These are phyloP conservation scores for Capreolus pygargus DNA, from an alignment of 2,113 vertebrate species.

Conservation along the genomic window DNA sequence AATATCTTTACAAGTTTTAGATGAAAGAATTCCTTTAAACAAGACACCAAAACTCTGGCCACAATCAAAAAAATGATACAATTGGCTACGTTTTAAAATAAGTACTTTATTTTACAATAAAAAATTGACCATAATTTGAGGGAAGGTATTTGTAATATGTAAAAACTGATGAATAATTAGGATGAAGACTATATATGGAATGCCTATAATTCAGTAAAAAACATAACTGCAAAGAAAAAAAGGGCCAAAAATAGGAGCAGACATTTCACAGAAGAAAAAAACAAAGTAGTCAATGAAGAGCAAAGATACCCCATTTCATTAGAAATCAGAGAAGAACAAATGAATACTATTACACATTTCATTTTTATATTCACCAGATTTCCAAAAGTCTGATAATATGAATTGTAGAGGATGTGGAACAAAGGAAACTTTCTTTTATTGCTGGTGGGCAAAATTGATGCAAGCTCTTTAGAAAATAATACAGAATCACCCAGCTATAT, in stretches of 20 bases:
- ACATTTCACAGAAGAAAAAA: not conserved
- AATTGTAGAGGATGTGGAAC: not conserved
- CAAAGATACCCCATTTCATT: not conserved
- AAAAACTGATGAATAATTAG: not conserved
- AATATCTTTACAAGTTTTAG: not conserved
- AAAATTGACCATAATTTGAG: not conserved
- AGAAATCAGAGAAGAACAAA: not conserved
- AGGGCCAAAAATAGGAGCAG: not conserved
- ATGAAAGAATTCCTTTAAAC: not conserved
- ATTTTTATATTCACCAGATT: not conserved
- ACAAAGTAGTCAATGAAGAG: not conserved
- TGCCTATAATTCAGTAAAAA: not conserved
- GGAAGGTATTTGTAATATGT: not conserved
- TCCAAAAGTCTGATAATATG: not conserved
- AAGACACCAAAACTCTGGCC: not conserved
- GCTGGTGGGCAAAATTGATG: not conserved
- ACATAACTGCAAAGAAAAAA: not conserved
- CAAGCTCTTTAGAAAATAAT: not conserved
- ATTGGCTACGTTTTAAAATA: not conserved
- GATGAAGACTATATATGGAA: not conserved
- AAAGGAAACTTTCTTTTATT: too few relatives aligned
- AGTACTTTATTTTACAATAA: not conserved
- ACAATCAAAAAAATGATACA: not conserved
- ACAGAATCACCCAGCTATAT: not conserved
- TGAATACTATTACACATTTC: not conserved